Evolutionary conservation across 2,888 invertebrate genomes (phyloP).

Genomic region (Apodemia duryi): DNA sequence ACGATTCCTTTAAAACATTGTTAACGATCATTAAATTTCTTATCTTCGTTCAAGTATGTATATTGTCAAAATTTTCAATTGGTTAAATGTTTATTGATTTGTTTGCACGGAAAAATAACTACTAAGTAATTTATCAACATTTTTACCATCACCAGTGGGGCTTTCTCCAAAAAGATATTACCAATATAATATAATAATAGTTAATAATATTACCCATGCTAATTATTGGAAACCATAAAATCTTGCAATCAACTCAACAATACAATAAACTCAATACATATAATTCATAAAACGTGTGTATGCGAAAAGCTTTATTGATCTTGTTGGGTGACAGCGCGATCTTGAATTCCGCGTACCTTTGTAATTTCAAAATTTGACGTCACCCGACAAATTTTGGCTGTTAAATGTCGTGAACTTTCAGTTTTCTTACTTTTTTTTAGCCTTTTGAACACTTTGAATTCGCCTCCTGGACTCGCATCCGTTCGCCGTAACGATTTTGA

Average conservation of each 20-base stretch:
- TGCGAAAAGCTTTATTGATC: constrained; percentile 55
- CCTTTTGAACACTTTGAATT: constrained; percentile 50
- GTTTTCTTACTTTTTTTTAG: constrained; percentile 55
- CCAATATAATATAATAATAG: no score
- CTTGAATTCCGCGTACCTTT: constrained; percentile 54
- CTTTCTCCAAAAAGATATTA: no score
- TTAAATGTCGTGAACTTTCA: constrained; percentile 68
- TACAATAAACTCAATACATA: background rate
- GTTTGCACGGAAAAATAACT: no score
- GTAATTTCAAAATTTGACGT: constrained; percentile 44
- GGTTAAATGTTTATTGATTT: no score
- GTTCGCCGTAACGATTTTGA: constrained; percentile 75
- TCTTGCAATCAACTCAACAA: background rate
- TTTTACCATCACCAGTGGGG: no score
- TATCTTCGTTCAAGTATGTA: no score
- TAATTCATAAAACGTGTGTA: constrained; percentile 45
- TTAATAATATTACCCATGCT: no score
- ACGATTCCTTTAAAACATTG: no score
- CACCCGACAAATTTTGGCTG: constrained; percentile 74
- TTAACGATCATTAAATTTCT: no score
- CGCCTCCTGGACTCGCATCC: constrained; percentile 76
- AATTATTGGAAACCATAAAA: no score
- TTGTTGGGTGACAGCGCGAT: constrained; percentile 72
- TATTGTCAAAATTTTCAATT: no score
- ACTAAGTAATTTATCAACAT: no score